Base-by-base conservation (phyloP, 2,113 vertebrate species). In the Microcebus jonahi region DNA sequence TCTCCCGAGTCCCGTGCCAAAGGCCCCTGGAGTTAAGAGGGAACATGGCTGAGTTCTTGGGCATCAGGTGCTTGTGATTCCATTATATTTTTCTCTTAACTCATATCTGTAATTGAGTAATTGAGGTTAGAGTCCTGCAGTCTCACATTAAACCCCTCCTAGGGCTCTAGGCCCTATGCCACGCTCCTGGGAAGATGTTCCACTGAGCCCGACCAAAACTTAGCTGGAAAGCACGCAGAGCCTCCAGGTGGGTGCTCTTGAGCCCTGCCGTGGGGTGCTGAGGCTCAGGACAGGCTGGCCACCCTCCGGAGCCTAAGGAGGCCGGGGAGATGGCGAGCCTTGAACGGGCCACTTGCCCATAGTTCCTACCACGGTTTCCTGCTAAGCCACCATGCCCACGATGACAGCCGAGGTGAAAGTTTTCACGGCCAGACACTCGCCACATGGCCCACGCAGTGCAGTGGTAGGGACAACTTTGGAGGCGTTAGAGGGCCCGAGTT, bases 391-490 rank as follows among this genome's bases (percentile, higher is more conserved):
- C 53, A 6, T 1, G 42, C 29, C 27, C 36, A 14, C 4, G 4
- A 42, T 1, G 59, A 48, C 13, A 45, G 71, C 15, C 0, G 0
- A 39, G 23, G 59, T 1, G 14, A 6, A 12, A 5, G 13, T 25
- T 18, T 42, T 20, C 12, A 8, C 12, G 2, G 2, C 39, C 29
- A 23, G 73, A 81, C 2, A 1, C 6, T 27, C 0, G 0, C 42
- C 63, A 34, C 1, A 10, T 0, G 31, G 25, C 17, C 11, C 13
- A 0, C 0, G 0, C 2, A 7, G 70, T 2, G 23, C 45, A 2
- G 13, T 0, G 14, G 6, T 18, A 14, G 73, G 9, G 67, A n/a
- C 13, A 15, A 11, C 0, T 0, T 9, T 9, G 2, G 29, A 50
- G 50, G 2, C 59, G 31, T 14, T 55, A 18, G 82, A 39, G 10